Evolutionary conservation across 2,888 invertebrate genomes (phyloP).

Genomic region (Plagodis dolabraria): DNA sequence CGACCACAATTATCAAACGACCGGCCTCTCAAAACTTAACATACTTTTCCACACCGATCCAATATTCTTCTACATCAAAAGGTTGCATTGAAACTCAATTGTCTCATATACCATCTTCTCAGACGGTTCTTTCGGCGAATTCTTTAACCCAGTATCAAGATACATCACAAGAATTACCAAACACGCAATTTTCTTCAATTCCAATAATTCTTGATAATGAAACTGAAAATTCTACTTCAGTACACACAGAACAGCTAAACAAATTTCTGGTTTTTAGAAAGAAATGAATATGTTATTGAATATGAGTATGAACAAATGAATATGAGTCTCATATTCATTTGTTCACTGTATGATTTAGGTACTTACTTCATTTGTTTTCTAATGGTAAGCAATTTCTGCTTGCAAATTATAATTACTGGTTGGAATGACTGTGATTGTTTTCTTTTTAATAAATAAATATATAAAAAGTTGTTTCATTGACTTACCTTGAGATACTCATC

Average conservation of each 20-base stretch:
- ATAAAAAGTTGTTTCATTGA: slow-evolving; percentile 9
- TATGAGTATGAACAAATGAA: slow-evolving; percentile 8
- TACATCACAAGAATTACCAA: slow-evolving; percentile 18
- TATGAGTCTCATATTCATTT: slow-evolving; percentile 12
- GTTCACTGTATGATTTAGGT: not conserved
- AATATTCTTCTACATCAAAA: slow-evolving; percentile 20
- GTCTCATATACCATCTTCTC: slow-evolving; percentile 20
- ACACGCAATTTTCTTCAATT: slow-evolving; percentile 19
- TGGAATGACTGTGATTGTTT: slow-evolving; percentile 1
- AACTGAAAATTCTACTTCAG: slow-evolving; percentile 20
- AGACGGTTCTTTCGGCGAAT: slow-evolving; percentile 17
- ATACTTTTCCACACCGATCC: slow-evolving; percentile 10
- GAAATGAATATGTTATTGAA: slow-evolving; percentile 15
- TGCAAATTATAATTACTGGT: slow-evolving; percentile 8
- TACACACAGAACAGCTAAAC: slow-evolving; percentile 16
- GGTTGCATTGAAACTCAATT: slow-evolving; percentile 15
- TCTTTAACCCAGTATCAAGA: slow-evolving; percentile 19
- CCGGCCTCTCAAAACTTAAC: slow-evolving; percentile 10
- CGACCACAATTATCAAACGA: slow-evolving; percentile 14
- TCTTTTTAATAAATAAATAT: slow-evolving; percentile 20
- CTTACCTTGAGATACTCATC: slow-evolving; percentile 14
- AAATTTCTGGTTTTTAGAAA: slow-evolving; percentile 15
- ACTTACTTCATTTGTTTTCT: not conserved
- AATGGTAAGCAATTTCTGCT: slow-evolving; percentile 10
- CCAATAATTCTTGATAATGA: slow-evolving; percentile 16